These are phyloP conservation scores for Amaurobius ferox DNA, from an alignment of 2,888 invertebrate species.

Conservation along the genomic window DNA sequence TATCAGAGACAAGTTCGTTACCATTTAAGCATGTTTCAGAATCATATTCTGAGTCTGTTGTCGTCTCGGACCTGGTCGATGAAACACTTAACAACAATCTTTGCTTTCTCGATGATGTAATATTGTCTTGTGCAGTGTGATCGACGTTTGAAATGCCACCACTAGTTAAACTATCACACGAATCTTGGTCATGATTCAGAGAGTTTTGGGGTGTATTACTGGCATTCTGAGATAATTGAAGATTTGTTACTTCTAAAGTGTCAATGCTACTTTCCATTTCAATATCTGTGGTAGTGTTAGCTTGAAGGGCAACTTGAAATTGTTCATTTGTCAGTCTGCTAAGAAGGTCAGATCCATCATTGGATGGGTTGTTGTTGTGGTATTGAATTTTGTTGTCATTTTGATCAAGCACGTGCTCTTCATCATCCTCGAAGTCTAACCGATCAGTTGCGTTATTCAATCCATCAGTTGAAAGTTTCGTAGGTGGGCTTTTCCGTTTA, in stretches of 20 bases:
- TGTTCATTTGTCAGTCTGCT: constrained; percentile 39
- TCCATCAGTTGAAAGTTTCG: constrained; percentile 89
- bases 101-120: constrained; percentile 76
- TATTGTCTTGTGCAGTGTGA: constrained; percentile 68
- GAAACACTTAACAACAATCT: constrained; percentile 76
- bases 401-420: constrained; percentile 47
- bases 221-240: constrained; percentile 12
- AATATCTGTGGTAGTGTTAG: constrained; percentile 19
- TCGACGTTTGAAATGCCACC: constrained; percentile 35
- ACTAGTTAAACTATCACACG: constrained; percentile 64
- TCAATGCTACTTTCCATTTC: constrained; percentile 30
- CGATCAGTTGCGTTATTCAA: constrained; percentile 39
- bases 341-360: constrained; percentile 32
- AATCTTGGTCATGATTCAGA: constrained; percentile 66
- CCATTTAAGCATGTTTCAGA: constrained; percentile 62
- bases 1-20: constrained; percentile 30
- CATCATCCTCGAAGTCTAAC: constrained; percentile 54
- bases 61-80: constrained; percentile 74
- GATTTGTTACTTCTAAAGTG: constrained; percentile 24
- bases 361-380: constrained; percentile 5
- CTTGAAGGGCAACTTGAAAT: constrained; percentile 35
- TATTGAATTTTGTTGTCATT: constrained; percentile 52
- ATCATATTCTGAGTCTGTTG: constrained; percentile 75
- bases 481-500: constrained; percentile 96
- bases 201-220: constrained; percentile 21